Evolutionary conservation across 2,113 vertebrate genomes (phyloP).

Genomic region (Stigmatopora argus): DNA sequence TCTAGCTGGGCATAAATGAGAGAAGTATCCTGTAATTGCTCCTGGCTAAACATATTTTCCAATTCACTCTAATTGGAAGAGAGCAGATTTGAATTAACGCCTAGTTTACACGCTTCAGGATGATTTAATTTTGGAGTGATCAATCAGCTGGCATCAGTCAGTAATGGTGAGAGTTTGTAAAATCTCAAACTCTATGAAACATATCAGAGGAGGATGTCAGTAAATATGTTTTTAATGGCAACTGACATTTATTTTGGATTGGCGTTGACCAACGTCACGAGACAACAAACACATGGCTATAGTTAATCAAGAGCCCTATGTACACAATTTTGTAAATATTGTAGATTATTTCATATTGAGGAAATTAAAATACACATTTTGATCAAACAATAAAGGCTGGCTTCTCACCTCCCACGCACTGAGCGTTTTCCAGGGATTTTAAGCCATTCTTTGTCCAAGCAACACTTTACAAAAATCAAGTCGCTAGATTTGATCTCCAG

Average conservation of each 20-base stretch:
- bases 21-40: constrained; percentile 26
- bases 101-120: neutral
- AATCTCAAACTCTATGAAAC: neutral
- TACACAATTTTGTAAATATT: neutral
- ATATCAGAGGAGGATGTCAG: neutral
- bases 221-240: neutral
- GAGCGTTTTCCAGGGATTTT: no score
- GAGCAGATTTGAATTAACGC: constrained; percentile 31
- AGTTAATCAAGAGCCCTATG: neutral
- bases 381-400: no score
- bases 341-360: no score
- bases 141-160: constrained; percentile 31
- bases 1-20: constrained; percentile 17
- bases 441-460: no score
- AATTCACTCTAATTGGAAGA: constrained; percentile 28
- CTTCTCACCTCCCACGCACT: no score
- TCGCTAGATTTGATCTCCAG: no score
- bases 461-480: no score
- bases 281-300: neutral
- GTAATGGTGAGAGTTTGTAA: neutral
- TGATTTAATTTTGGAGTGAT: constrained; percentile 19
- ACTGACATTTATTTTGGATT: neutral
- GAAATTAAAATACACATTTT: no score
- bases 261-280: neutral
- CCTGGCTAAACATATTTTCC: constrained; percentile 33